A percentile compares a stretch with the other conserved stretches of the same genome.
Evolutionary conservation across 2,113 vertebrate genomes (phyloP).

Genomic region (Neolamprologus modestus): DNA sequence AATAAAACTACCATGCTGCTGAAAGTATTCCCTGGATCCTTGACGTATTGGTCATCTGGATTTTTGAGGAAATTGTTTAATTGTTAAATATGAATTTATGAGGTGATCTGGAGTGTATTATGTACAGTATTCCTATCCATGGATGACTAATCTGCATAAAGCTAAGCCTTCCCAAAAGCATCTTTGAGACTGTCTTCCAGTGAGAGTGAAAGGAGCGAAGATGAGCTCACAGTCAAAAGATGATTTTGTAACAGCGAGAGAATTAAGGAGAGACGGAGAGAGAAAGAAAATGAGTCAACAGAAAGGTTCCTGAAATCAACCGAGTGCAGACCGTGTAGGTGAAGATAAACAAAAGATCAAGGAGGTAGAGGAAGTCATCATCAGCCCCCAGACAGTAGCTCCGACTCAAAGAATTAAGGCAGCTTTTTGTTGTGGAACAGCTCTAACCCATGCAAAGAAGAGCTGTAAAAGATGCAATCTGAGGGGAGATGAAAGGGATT

Average conservation of each 20-base stretch:
- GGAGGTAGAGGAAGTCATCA: conserved; percentile 61
- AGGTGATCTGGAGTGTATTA: neutral
- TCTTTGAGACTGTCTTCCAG: neutral
- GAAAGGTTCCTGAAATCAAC: conserved; percentile 7
- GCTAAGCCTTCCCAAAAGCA: neutral
- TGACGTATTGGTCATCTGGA: neutral
- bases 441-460: neutral
- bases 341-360: conserved; percentile 26
- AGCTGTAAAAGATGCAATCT: neutral
- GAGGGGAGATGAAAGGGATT: neutral
- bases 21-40: conserved; percentile 4
- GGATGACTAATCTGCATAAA: neutral
- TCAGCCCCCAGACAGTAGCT: conserved; percentile 6
- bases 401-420: neutral
- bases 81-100: neutral
- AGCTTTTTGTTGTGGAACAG: neutral
- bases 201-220: neutral
- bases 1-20: neutral
- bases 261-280: neutral
- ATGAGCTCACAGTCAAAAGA: neutral
- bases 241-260: neutral
- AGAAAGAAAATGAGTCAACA: neutral
- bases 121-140: neutral
- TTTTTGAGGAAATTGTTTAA: neutral
- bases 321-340: neutral